Percentiles rank a stretch among this genome's conserved stretches.
Evolutionary conservation across 2,113 vertebrate genomes (phyloP).

Genomic region (Podarcis cretensis): DNA sequence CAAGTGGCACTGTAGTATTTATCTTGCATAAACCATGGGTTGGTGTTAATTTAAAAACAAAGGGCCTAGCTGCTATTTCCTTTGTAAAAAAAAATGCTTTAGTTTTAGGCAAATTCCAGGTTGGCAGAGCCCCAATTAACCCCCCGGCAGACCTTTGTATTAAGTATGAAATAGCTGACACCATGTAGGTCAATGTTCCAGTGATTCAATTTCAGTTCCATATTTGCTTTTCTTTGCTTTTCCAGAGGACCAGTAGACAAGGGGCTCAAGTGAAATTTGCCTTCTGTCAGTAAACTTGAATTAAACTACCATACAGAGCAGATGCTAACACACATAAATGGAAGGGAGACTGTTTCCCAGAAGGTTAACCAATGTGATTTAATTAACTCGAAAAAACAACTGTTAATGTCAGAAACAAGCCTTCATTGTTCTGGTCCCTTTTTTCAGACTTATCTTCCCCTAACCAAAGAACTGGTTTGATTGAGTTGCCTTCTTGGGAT

Average conservation of each 20-base stretch:
- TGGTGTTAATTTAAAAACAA: not conserved
- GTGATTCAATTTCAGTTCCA: not conserved
- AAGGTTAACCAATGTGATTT: not conserved
- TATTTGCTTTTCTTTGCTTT: not conserved
- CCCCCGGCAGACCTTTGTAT: not conserved
- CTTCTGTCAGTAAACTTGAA: slow-evolving; percentile 4
- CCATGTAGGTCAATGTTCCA: not conserved
- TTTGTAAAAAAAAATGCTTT: not conserved
- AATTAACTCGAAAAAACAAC: not conserved
- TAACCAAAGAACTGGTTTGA: not conserved
- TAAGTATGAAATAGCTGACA: not conserved
- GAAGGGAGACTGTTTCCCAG: not conserved
- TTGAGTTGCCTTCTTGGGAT: not conserved
- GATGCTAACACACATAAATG: not conserved
- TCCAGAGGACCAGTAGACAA: not conserved
- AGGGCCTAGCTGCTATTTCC: not conserved
- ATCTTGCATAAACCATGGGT: not conserved
- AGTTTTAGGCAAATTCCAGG: not conserved
- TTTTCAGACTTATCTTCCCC: not conserved
- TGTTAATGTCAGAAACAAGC: not conserved
- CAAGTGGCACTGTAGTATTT: not conserved
- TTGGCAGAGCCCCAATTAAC: not conserved
- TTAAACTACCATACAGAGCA: not conserved
- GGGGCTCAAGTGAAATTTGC: not conserved
- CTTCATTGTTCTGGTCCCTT: not conserved